Conservation (phyloP, 2,888 invertebrate genomes). For the Hermaeophaga mercurialis region DNA sequence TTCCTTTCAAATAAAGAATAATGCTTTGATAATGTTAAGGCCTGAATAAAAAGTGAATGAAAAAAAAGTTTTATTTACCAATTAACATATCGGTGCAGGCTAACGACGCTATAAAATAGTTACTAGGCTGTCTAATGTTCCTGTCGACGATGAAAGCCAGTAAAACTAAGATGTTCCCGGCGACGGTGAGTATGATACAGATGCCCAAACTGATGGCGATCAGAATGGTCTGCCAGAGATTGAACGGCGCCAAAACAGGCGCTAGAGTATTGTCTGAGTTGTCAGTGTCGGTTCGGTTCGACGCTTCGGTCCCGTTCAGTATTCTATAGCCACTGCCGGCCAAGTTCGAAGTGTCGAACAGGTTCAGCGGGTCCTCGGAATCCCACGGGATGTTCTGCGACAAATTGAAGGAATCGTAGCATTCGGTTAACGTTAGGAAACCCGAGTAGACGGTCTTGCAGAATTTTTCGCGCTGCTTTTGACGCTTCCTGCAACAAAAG, state of each 20-base stretch:
- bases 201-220: conserved; percentile 86
- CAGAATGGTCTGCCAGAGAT: conserved; percentile 86
- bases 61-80: conserved; percentile 70
- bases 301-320: conserved; percentile 29
- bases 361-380: conserved; percentile 52
- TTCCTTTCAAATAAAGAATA: no score
- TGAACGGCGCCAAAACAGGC: conserved; percentile 81
- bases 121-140: conserved; percentile 94
- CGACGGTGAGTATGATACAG: conserved; percentile 90
- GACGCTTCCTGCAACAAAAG: conserved; percentile 67
- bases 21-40: no score
- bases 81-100: conserved; percentile 97
- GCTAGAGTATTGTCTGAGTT: conserved; percentile 43
- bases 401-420: conserved; percentile 62
- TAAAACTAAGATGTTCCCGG: conserved; percentile 94
- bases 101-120: conserved; percentile 98
- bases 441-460: conserved; percentile 71
- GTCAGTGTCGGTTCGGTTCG: conserved; percentile 21
- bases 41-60: no score
- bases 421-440: conserved; percentile 65
- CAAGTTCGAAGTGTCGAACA: conserved; percentile 45
- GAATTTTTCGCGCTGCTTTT: conserved; percentile 73
- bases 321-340: conserved; percentile 17
- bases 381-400: conserved; percentile 47
- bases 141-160: conserved; percentile 94